Percentiles rank a stretch among this genome's conserved stretches.
These are phyloP conservation scores for Sebastes matsubarae DNA, from an alignment of 2,797 vertebrate species.

Conservation along the genomic window DNA sequence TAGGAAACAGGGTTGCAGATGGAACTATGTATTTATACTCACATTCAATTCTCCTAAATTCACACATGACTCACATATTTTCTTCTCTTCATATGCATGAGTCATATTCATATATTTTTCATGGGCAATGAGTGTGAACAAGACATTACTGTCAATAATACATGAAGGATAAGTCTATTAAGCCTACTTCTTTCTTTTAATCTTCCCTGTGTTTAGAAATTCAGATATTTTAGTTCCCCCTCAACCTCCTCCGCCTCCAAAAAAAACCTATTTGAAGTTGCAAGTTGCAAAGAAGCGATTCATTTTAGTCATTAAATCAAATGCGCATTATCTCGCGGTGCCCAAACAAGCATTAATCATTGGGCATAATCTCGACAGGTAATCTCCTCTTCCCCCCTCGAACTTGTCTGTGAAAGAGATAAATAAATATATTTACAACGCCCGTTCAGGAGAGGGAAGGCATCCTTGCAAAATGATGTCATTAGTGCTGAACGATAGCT, in stretches of 20 bases:
- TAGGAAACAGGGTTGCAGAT: too few species aligned
- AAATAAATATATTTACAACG: conserved; percentile 71
- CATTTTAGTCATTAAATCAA: conserved; percentile 74
- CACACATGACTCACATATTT: background rate
- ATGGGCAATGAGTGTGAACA: conserved; percentile 4
- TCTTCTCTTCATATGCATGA: background rate
- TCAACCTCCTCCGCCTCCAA: background rate
- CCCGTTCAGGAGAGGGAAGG: conserved; percentile 41
- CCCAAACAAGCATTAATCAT: conserved; percentile 74
- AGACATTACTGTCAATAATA: conserved; percentile 41
- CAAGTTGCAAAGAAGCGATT: conserved; percentile 58
- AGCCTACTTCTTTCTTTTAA: conserved; percentile 34
- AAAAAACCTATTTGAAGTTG: conserved; percentile 49
- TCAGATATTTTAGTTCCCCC: conserved; percentile 8
- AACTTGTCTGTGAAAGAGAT: conserved; percentile 59
- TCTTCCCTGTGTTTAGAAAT: conserved; percentile 39
- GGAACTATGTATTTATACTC: background rate
- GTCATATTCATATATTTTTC: conserved; percentile 1
- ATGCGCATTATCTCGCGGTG: conserved; percentile 54
- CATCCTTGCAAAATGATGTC: conserved; percentile 68
- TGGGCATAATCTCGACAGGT: conserved; percentile 71
- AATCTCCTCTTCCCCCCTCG: conserved; percentile 68
- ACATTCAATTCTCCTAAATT: background rate
- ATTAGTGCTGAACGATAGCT: conserved; percentile 70
- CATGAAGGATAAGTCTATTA: conserved; percentile 25